phyloP scores from a whole-genome alignment of 2,113 vertebrate genomes.

The Lethenteron camtschaticum region DNA sequence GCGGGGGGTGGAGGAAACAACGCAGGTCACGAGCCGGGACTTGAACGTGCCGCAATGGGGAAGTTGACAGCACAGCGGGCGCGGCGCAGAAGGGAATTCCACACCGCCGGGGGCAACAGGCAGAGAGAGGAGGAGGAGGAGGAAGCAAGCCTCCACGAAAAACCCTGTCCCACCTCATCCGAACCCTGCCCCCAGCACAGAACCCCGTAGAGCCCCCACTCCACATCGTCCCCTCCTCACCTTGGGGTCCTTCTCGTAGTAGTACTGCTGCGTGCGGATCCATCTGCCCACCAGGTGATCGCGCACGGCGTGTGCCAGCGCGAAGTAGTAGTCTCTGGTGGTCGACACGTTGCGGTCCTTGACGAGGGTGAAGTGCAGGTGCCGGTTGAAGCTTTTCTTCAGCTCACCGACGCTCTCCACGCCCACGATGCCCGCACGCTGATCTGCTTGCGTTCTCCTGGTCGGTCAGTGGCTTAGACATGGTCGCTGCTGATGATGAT shows the following conservation, averaged over 20 bases:
- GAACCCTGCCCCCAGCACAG: no score
- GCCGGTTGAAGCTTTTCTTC: conserved; percentile 63
- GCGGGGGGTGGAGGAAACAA: no score
- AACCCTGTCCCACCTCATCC: no score
- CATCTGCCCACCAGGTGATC: conserved; percentile 78
- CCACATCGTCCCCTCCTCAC: conserved; percentile 17
- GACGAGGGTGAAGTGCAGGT: conserved; percentile 76
- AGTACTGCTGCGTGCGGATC: conserved; percentile 80
- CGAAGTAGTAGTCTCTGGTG: conserved; percentile 61
- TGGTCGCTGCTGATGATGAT: conserved; percentile 12
- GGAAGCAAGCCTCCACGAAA: no score
- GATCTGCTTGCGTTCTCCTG: conserved; percentile 77
- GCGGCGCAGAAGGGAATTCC: no score
- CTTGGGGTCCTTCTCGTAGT: conserved; percentile 71
- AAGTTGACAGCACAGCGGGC: no score
- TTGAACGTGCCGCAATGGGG: no score
- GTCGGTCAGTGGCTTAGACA: conserved; percentile 58
- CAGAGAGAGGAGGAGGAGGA: no score
- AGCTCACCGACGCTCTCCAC: conserved; percentile 63
- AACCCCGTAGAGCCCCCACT: not conserved
- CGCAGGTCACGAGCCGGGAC: no score
- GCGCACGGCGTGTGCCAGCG: conserved; percentile 61
- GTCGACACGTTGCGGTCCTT: conserved; percentile 79
- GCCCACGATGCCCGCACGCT: conserved; percentile 65
- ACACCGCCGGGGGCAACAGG: no score